Evolutionary conservation across 2,113 vertebrate genomes (phyloP).

Genomic region (Hirundichthys speculiger): DNA sequence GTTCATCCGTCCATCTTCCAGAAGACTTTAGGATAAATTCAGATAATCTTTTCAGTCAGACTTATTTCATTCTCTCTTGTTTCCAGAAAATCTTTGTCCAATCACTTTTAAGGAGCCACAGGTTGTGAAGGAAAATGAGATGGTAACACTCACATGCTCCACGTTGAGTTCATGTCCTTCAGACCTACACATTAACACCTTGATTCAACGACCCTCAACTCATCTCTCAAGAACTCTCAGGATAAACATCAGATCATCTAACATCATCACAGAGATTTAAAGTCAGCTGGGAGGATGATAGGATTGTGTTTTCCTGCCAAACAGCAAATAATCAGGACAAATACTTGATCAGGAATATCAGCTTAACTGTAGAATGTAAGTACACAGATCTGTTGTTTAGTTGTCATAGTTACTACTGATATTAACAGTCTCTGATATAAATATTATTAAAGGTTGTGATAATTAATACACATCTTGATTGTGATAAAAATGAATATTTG

Average conservation of each 20-base stretch:
- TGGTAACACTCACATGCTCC: constrained; percentile 28
- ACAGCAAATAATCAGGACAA: not conserved
- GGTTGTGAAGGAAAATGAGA: not conserved
- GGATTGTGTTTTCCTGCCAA: constrained; percentile 52
- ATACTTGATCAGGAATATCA: constrained; percentile 27
- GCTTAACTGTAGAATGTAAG: constrained; percentile 65
- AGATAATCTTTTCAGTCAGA: too few species aligned
- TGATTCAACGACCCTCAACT: fast-evolving
- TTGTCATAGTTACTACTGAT: not conserved
- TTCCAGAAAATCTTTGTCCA: constrained; percentile 70
- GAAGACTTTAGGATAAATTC: too few species aligned
- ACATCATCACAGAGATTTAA: not conserved
- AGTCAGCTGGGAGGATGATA: constrained; percentile 43
- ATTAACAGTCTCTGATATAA: too few species aligned
- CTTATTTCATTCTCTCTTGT: too few species aligned
- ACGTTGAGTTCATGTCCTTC: constrained; percentile 32
- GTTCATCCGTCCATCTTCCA: too few species aligned
- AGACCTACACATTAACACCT: not conserved
- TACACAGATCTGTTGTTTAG: not conserved
- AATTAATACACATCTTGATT: too few species aligned
- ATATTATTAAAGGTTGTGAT: too few species aligned
- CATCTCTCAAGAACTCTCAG: fast-evolving
- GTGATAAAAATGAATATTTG: too few species aligned
- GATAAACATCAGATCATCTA: fast-evolving
- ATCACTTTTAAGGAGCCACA: constrained; percentile 36